Percentiles rank a stretch among this genome's conserved stretches.
Evolutionary conservation across 2,888 invertebrate species (phyloP).

Genomic region (Nebria salina): DNA sequence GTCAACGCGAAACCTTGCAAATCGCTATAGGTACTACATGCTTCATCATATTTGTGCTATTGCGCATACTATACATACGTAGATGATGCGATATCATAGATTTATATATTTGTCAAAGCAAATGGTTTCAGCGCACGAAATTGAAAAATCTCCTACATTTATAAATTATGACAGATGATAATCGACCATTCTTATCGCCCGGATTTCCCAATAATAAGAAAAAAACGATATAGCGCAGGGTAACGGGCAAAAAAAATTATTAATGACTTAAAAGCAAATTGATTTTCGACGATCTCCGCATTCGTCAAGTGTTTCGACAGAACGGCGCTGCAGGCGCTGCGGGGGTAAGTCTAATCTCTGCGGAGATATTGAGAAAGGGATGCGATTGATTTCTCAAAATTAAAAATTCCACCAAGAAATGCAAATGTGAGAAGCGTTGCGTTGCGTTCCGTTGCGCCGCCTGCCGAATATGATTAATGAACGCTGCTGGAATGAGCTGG

Average conservation of each 20-base stretch:
- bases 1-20: neutral
- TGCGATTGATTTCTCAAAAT: slow-evolving; percentile 1
- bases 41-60: too few species aligned
- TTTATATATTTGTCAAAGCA: neutral
- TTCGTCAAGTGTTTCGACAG: neutral
- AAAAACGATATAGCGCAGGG: neutral
- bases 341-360: neutral
- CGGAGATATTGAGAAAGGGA: neutral
- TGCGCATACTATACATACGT: too few species aligned
- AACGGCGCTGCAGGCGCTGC: neutral
- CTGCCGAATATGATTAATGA: neutral
- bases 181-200: neutral
- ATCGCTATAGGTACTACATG: too few species aligned
- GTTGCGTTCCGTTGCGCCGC: neutral
- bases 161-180: neutral
- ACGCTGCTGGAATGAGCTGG: neutral
- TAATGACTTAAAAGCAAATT: neutral
- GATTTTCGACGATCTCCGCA: neutral
- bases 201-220: neutral
- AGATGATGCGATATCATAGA: neutral
- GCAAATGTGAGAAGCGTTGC: neutral
- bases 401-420: neutral
- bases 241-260: neutral
- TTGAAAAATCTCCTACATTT: neutral
- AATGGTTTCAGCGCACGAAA: neutral